Base-by-base conservation (phyloP, 1,140 invertebrate genomes). In the Drosophila aff. region DNA sequence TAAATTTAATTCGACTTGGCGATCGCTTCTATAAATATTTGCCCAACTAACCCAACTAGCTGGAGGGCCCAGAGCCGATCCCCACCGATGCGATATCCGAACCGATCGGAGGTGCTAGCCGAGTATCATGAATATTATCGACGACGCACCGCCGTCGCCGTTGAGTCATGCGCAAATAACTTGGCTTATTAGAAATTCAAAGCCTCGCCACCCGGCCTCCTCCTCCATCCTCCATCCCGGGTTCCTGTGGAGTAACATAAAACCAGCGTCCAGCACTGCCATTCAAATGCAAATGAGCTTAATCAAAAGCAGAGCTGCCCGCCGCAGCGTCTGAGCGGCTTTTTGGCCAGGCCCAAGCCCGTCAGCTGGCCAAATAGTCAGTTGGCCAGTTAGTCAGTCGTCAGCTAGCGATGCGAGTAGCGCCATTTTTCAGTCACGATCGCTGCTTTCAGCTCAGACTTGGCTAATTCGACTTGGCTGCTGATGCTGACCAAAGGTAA, bases 121-220 rank as follows among this genome's bases (percentile, higher is more conserved):
- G 71, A 67, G 79, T 85, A 84, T 80, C 72, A 80, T 87, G 76
- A 63, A 87, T 81, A 82, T 82, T 84, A 87, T 83, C 68, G 83
- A 80, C 83, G 72, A 87, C 79, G 82, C 62, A 43, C 16, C n/a
- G 55, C 4, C 64, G 84, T 43, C 15, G 57, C 1, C 61, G 84
- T 90, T 89, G 84, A 89, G 73, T 89, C 84, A 89, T 89, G 81
- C 78, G 85, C 85, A 90, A 90, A 89, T 77, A 89, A 90, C 85
- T 84, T 84, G 85, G 80, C 85, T 90, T 84, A 90, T 89, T 89
- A 89, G 73, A 90, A 81, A 89, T 89, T 90, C 84, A 87, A 87
- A 87, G 84, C 52, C 72, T 46, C 31, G 40, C 46, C 46, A 36
- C 31, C 21, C 21, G 6, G 18, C 58, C 23, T 13, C 44, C 15